These are phyloP conservation scores for Trichopoda pennipes DNA, from an alignment of 2,888 invertebrate species.

Conservation along the genomic window DNA sequence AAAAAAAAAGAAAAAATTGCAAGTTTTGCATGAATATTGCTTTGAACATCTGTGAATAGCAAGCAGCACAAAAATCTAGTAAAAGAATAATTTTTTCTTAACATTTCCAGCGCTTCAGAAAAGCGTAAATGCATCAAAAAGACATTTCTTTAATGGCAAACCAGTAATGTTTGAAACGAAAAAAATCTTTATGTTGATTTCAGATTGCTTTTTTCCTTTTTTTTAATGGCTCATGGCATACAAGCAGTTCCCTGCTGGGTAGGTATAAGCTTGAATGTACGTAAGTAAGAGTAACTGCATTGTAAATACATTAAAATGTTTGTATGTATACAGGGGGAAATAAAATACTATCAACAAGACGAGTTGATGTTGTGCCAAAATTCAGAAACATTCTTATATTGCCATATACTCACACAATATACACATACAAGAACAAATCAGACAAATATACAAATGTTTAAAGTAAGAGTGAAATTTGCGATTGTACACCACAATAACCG, in stretches of 20 bases:
- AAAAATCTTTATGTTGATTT: constrained; percentile 14
- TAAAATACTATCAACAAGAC: constrained; percentile 57
- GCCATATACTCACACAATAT: background rate
- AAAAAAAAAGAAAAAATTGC: background rate
- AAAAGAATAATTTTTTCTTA: constrained; percentile 1
- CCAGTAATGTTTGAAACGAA: constrained; percentile 53
- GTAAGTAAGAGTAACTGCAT: constrained; percentile 10
- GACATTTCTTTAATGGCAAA: constrained; percentile 57
- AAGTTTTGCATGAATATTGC: constrained; percentile 23
- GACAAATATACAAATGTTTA: constrained; percentile 2
- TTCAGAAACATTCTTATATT: constrained; percentile 44
- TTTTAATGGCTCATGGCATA: constrained; percentile 8
- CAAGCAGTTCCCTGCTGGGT: constrained; percentile 33
- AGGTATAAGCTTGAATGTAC: constrained; percentile 14
- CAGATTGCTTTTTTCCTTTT: constrained; percentile 13
- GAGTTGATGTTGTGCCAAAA: constrained; percentile 65
- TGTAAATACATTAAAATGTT: constrained; percentile 39
- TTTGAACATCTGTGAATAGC: constrained; percentile 52
- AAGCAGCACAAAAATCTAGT: constrained; percentile 36
- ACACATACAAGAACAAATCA: too few species aligned
- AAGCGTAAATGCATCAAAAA: constrained; percentile 54
- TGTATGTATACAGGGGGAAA: constrained; percentile 43
- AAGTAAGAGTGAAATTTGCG: constrained; percentile 37
- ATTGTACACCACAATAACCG: constrained; percentile 63
- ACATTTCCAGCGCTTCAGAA: constrained; percentile 7